A percentile compares a stretch with the other conserved stretches of the same genome.
These are phyloP conservation scores for Micropterix aruncella DNA, from an alignment of 2,888 invertebrate genomes.

Conservation along the genomic window DNA sequence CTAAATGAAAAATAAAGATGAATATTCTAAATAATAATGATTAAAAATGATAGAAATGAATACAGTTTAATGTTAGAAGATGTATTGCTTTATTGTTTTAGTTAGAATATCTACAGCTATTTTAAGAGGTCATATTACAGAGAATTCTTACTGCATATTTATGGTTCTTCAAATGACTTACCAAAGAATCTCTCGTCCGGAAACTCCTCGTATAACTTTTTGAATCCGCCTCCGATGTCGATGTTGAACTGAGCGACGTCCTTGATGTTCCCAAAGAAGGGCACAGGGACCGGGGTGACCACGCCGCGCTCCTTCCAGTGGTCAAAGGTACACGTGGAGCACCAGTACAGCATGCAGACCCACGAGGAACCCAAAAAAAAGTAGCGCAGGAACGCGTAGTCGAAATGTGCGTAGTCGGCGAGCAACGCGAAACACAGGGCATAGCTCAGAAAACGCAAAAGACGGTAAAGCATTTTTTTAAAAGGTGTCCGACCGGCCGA, in stretches of 20 bases:
- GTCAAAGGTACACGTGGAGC: constrained; percentile 27
- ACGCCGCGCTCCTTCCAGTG: constrained; percentile 28
- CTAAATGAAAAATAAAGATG: no score
- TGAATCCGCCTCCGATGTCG: constrained; percentile 32
- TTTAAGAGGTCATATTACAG: no score
- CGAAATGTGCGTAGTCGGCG: background rate
- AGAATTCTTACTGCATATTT: no score
- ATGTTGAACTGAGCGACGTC: constrained; percentile 28
- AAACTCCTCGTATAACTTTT: constrained; percentile 28
- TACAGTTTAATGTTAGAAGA: no score
- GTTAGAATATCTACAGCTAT: no score
- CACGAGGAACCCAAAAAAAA: background rate
- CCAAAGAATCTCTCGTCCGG: constrained; percentile 26
- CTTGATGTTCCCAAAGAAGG: constrained; percentile 29
- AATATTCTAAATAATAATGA: no score
- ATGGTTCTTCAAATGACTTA: no score
- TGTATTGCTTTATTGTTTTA: no score
- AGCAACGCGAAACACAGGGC: background rate
- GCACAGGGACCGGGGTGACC: constrained; percentile 28
- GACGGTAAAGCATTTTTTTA: background rate
- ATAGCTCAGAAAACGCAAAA: background rate
- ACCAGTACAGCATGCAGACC: background rate
- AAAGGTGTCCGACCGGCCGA: background rate
- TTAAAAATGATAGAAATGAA: no score
- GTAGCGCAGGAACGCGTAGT: background rate